Evolutionary conservation across 2,888 invertebrate genomes (phyloP).

Genomic region (Danaus chrysippus): DNA sequence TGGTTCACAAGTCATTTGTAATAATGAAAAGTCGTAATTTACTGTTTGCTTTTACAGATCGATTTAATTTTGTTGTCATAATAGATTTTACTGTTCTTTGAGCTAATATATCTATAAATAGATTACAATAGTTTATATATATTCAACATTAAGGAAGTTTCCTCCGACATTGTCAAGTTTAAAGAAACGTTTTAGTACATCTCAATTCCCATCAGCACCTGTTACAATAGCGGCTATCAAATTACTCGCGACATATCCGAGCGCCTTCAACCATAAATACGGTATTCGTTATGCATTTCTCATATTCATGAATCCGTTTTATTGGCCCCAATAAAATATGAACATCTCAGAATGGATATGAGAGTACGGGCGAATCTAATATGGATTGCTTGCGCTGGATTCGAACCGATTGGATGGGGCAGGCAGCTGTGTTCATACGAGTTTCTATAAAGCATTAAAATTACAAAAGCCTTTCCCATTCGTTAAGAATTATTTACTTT

Average conservation of each 20-base stretch:
- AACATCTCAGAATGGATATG: slow-evolving; percentile 80
- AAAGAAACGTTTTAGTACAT: not conserved
- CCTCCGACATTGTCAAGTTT: not conserved
- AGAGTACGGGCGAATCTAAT: slow-evolving; percentile 78
- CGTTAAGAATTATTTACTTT: not conserved
- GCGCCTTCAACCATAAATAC: slow-evolving; percentile 77
- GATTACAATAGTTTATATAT: no score
- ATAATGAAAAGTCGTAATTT: no score
- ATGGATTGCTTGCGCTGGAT: slow-evolving; percentile 77
- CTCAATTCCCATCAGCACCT: slow-evolving; percentile 75
- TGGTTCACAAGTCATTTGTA: no score
- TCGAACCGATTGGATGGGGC: slow-evolving; percentile 59
- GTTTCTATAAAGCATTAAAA: slow-evolving; percentile 9
- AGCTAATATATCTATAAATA: no score
- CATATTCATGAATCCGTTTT: slow-evolving; percentile 81
- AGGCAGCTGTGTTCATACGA: slow-evolving; percentile 34
- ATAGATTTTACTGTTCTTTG: no score
- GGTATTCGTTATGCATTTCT: slow-evolving; percentile 79
- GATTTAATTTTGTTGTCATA: no score
- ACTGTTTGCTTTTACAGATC: no score
- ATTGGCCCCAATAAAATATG: slow-evolving; percentile 81
- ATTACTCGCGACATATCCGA: slow-evolving; percentile 76
- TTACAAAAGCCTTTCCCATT: not conserved
- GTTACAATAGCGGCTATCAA: slow-evolving; percentile 78
- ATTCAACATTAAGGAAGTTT: no score